Evolutionary conservation across 2,888 invertebrate species (phyloP).

Genomic region (Malthinus flaveolus): DNA sequence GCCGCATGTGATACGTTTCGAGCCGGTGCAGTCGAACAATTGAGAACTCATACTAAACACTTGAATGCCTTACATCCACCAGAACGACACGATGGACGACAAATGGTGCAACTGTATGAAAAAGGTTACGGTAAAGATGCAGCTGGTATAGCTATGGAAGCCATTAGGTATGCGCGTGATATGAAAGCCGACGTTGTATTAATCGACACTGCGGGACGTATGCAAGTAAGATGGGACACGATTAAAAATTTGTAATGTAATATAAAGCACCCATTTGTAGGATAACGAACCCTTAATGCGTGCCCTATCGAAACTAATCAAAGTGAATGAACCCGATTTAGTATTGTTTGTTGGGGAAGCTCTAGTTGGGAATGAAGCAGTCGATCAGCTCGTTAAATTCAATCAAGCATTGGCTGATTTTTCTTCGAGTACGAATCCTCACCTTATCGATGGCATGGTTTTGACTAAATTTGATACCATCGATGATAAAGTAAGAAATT

Average conservation of each 20-base stretch:
- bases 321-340: conserved; percentile 95
- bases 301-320: conserved; percentile 94
- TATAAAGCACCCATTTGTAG: conserved; percentile 37
- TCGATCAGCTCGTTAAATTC: conserved; percentile 98
- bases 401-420: conserved; percentile 97
- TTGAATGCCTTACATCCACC: conserved; percentile 92
- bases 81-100: conserved; percentile 66
- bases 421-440: conserved; percentile 71
- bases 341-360: conserved; percentile 99
- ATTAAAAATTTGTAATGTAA: neutral
- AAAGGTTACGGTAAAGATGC: conserved; percentile 99
- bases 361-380: conserved; percentile 99
- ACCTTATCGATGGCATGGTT: conserved; percentile 97
- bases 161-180: conserved; percentile 87
- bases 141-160: conserved; percentile 97
- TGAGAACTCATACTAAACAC: conserved; percentile 91
- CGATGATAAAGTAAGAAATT: conserved; percentile 85
- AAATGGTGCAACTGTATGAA: conserved; percentile 95
- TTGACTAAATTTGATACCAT: conserved; percentile 99
- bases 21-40: conserved; percentile 98
- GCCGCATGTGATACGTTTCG: conserved; percentile 99
- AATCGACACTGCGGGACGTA: conserved; percentile 99
- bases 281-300: conserved; percentile 99
- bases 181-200: conserved; percentile 86
- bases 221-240: conserved; percentile 67